phyloP scores from a whole-genome alignment of 2,797 vertebrate species.

The Fistularia tabacaria region DNA sequence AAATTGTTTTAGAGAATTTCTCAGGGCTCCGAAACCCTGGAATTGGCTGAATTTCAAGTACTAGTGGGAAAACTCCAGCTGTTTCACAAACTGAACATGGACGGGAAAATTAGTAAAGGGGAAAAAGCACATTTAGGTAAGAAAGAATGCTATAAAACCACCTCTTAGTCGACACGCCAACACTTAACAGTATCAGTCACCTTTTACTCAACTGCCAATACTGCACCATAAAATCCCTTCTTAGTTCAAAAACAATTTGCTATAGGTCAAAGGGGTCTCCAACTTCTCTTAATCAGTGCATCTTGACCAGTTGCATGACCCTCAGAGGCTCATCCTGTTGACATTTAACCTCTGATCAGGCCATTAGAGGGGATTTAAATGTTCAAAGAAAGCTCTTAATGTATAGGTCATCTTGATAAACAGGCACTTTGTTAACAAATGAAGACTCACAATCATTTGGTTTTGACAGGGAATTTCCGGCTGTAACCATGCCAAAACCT shows the following conservation, averaged over 20 bases:
- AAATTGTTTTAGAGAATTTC: constrained; percentile 51
- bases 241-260: constrained; percentile 15
- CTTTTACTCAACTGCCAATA: constrained; percentile 8
- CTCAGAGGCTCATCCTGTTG: constrained; percentile 42
- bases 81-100: not conserved
- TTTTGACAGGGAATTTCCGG: constrained; percentile 33
- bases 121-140: not conserved
- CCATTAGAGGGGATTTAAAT: constrained; percentile 52
- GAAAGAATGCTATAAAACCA: not conserved
- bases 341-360: constrained; percentile 45
- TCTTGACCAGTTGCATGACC: constrained; percentile 53
- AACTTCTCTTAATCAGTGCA: constrained; percentile 42
- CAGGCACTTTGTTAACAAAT: constrained; percentile 49
- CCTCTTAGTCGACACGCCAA: too few species aligned
- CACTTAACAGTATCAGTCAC: constrained; percentile 4
- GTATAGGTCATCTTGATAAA: constrained; percentile 52
- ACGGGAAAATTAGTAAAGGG: constrained; percentile 1
- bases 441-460: constrained; percentile 32
- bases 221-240: constrained; percentile 3
- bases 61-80: constrained; percentile 9
- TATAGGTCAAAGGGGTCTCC: constrained; percentile 27
- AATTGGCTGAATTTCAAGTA: constrained; percentile 12
- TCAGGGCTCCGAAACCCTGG: constrained; percentile 29
- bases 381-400: constrained; percentile 37
- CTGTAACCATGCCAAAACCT: constrained; percentile 16